Evolutionary conservation across 2,797 vertebrate genomes (phyloP), one percentile per base, ranked within the genome.

Genomic region (Gymnoscopelus microlampas): DNA sequence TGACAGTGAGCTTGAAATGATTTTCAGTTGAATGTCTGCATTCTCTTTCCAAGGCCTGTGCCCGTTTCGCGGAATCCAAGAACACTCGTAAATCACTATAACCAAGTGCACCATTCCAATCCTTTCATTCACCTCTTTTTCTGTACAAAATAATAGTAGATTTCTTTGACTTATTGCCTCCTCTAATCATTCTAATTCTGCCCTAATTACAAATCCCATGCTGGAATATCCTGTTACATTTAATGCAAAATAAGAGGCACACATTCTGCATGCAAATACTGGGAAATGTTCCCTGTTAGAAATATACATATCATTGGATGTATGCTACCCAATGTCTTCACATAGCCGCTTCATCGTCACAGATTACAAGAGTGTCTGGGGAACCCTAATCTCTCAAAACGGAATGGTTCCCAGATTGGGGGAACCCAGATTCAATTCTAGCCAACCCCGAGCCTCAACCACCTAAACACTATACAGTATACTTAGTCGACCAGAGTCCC

Each of bases 331-430:
- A 47, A 55, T 48, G 11, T 58, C 75, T 68, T 73, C 54, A 75
- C 78, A 82, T 83, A 73, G 78, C 70, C 51, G 56, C 79, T 84
- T 86, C 53, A 80, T 82, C 79, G 78, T 74, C 47, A 10, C 26
- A 8, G 5, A 23, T 67, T 82, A 44, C 60, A 0, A 24, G 73
- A 82, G 80, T 64, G 1, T 29, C 1, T 3, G 26, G 26, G 26
- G 26, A 29, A 29, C 26, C 26, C 26, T 29, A 29, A 29, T 29
- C 26, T 29, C 26, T 29, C 26, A 29, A 29, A 3, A 29, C 35
- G 0, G 35, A 5, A 39, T 39, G 35, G 19, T 67, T 82, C 49
- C 60, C 0, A 26, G 73, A 80, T 78, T 64, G 1, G 11, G 2
- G 12, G 62, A n/a, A 29, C 8, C 47, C 29, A n/a, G 60, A 66